A percentile compares a stretch with the other conserved stretches of the same genome.
phyloP scores from a whole-genome alignment of 2,888 invertebrate genomes.

The Oligia latruncula region DNA sequence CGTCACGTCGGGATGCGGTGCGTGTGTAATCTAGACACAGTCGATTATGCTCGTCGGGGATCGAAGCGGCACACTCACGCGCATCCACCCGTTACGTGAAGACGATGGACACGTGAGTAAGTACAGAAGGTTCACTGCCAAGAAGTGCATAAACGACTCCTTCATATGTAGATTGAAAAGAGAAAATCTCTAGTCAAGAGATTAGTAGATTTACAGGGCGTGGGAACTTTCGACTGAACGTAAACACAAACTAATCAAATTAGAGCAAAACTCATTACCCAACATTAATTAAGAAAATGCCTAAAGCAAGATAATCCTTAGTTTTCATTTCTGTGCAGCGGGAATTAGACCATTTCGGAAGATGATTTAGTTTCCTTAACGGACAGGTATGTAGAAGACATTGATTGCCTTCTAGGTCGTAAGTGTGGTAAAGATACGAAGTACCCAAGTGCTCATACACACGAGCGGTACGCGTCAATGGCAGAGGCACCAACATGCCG shows the following conservation, averaged over 20 bases:
- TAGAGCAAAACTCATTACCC: not conserved
- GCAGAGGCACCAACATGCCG: too few relatives aligned
- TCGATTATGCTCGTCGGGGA: constrained; percentile 66
- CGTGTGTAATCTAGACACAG: constrained; percentile 79
- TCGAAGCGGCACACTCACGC: constrained; percentile 71
- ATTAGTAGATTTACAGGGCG: not conserved
- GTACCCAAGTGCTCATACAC: too few relatives aligned
- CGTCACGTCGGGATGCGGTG: constrained; percentile 73
- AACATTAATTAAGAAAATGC: too few relatives aligned
- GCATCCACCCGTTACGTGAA: constrained; percentile 79
- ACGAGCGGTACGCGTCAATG: too few relatives aligned
- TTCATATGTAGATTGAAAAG: not conserved
- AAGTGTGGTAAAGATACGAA: not conserved
- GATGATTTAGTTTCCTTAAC: not conserved
- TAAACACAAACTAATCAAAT: not conserved
- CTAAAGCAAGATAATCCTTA: too few relatives aligned
- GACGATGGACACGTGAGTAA: constrained; percentile 67
- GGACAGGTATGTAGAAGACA: not conserved
- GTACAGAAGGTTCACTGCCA: constrained; percentile 22
- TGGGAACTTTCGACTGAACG: not conserved
- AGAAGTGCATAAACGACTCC: not conserved
- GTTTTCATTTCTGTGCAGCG: not conserved
- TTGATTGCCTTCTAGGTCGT: not conserved
- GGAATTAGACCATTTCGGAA: not conserved
- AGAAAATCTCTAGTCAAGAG: not conserved